Evolutionary conservation across 1,140 invertebrate species (phyloP).

Genomic region (Capitella teleta): DNA sequence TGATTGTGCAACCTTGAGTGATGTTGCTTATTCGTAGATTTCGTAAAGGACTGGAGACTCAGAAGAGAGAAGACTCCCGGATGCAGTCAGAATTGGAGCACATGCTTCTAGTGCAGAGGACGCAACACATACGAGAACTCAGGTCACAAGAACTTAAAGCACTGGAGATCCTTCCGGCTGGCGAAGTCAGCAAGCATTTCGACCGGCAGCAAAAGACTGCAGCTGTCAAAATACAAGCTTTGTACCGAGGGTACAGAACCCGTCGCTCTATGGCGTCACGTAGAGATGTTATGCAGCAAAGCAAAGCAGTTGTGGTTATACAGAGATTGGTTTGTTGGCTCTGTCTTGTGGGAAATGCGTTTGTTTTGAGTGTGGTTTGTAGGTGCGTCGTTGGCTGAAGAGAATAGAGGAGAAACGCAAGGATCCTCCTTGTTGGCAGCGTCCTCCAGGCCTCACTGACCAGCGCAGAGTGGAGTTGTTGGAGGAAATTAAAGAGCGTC

Average conservation of each 20-base stretch:
- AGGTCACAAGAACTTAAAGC: constrained; percentile 29
- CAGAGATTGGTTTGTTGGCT: not conserved
- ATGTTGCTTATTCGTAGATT: not conserved
- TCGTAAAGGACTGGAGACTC: constrained; percentile 18
- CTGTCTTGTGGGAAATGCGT: no score
- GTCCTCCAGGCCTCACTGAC: constrained; percentile 32
- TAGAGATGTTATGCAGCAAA: no score
- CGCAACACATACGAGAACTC: constrained; percentile 29
- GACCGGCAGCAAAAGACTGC: constrained; percentile 25
- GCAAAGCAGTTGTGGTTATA: not conserved
- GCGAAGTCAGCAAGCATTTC: constrained; percentile 26
- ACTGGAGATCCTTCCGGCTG: constrained; percentile 33
- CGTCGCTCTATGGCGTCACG: constrained; percentile 17
- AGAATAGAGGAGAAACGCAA: constrained; percentile 15
- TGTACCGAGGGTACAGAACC: constrained; percentile 26
- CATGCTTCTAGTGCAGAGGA: constrained; percentile 21
- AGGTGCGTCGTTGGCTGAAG: constrained; percentile 32
- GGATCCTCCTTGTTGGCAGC: constrained; percentile 20
- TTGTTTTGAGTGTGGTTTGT: no score
- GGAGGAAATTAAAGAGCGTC: constrained; percentile 22
- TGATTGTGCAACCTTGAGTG: not conserved
- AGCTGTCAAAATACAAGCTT: constrained; percentile 28
- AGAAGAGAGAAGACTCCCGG: constrained; percentile 17
- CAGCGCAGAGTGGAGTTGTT: constrained; percentile 28
- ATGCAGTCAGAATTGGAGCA: constrained; percentile 24